These are phyloP conservation scores for Haemorhous mexicanus DNA, from an alignment of 2,113 vertebrate species.

Conservation along the genomic window DNA sequence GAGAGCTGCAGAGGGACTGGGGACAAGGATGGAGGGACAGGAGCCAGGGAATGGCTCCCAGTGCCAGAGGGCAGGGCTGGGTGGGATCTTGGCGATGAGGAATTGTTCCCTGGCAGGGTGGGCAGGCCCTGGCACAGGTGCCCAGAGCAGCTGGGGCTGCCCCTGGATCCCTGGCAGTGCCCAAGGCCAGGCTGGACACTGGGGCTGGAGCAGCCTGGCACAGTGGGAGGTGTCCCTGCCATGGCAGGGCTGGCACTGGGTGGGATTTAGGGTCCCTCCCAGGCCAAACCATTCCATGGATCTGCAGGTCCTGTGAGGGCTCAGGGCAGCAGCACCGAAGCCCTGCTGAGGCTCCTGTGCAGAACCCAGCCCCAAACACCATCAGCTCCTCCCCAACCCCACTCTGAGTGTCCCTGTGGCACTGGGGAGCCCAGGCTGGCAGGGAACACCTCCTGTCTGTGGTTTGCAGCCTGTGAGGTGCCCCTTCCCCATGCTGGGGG, in stretches of 20 bases:
- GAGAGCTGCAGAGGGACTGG: neutral
- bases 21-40: neutral
- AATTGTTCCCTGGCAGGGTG: neutral
- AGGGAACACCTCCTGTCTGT: rapidly evolving
- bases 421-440: rapidly evolving
- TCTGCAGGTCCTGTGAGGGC: neutral
- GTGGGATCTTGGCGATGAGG: neutral
- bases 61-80: neutral
- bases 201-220: neutral
- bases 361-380: rapidly evolving
- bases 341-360: rapidly evolving
- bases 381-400: neutral
- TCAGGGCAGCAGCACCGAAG: neutral
- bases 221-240: neutral
- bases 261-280: neutral
- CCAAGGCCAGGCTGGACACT: neutral
- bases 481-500: neutral
- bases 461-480: neutral
- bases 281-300: neutral
- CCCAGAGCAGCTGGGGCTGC: neutral
- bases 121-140: neutral
- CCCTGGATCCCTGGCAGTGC: neutral
- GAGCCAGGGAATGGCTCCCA: neutral
- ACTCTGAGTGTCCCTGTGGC: neutral
- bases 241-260: neutral